Evolutionary conservation across 2,888 invertebrate species (phyloP).

Genomic region (Rhingia campestris): DNA sequence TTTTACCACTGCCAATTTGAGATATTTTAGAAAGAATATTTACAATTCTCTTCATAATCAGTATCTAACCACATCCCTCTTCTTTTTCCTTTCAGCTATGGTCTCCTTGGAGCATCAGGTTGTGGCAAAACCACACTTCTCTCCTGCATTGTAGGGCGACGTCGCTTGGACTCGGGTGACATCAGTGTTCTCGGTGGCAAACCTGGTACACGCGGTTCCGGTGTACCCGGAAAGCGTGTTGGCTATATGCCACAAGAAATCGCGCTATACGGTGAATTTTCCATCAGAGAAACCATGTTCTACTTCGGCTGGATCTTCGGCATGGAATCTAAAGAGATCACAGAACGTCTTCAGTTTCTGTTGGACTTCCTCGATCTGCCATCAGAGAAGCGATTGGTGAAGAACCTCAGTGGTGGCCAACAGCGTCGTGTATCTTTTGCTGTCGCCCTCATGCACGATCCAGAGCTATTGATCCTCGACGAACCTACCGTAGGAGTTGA

Average conservation of each 20-base stretch:
- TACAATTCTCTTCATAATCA: background rate
- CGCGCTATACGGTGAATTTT: constrained; percentile 95
- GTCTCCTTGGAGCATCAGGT: constrained; percentile 96
- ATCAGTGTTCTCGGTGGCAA: constrained; percentile 95
- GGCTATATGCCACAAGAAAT: constrained; percentile 99
- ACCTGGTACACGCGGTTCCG: constrained; percentile 94
- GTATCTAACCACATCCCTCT: background rate
- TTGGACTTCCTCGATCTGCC: constrained; percentile 95
- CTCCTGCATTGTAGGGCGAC: constrained; percentile 94
- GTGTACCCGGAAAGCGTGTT: constrained; percentile 96
- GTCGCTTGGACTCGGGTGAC: constrained; percentile 92
- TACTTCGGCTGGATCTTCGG: constrained; percentile 98
- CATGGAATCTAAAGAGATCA: constrained; percentile 92
- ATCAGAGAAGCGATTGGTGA: constrained; percentile 90
- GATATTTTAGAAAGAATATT: no score
- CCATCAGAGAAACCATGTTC: constrained; percentile 96
- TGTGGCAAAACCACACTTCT: constrained; percentile 98
- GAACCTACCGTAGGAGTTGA: constrained; percentile 97
- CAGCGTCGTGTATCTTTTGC: constrained; percentile 95
- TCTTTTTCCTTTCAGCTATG: constrained; percentile 88
- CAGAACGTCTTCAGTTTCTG: constrained; percentile 91
- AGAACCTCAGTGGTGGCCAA: constrained; percentile 94
- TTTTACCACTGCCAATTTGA: no score
- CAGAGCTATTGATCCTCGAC: constrained; percentile 94
- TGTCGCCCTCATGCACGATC: constrained; percentile 95